These are phyloP conservation scores for Bagarius yarrelli DNA, from an alignment of 2,113 vertebrate species.

Conservation along the genomic window DNA sequence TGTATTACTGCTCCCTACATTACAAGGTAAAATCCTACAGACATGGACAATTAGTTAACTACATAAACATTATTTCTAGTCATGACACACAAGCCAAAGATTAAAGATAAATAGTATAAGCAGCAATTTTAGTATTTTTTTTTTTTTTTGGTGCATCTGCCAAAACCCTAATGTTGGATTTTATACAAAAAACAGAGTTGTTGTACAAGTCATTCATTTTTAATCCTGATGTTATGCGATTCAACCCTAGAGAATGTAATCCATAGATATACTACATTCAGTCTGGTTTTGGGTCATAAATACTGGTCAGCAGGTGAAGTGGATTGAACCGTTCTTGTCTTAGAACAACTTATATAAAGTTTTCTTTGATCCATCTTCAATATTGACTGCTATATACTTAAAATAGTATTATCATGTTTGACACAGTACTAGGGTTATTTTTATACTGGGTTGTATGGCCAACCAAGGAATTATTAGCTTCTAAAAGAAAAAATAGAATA, in stretches of 20 bases:
- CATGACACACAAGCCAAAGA: neutral
- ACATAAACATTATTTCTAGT: neutral
- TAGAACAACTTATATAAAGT: too few relatives aligned
- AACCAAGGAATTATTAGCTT: neutral
- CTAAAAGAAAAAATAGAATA: neutral
- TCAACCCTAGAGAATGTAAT: too few relatives aligned
- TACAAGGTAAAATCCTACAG: constrained; percentile 42
- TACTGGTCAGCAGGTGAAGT: too few relatives aligned
- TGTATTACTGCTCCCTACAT: constrained; percentile 27
- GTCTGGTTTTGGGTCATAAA: too few relatives aligned
- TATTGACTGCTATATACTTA: too few relatives aligned
- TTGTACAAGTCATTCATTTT: too few relatives aligned
- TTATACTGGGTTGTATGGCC: neutral
- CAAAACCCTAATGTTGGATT: constrained; percentile 9
- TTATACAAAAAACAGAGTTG: neutral
- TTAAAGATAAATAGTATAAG: neutral
- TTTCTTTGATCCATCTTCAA: too few relatives aligned
- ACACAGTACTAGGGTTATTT: neutral
- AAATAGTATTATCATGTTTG: too few relatives aligned
- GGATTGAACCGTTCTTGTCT: too few relatives aligned
- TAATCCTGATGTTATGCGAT: too few relatives aligned
- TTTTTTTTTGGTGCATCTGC: too few relatives aligned
- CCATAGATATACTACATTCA: too few relatives aligned
- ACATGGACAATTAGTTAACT: neutral
- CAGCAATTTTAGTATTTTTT: neutral